A percentile compares a stretch with the other conserved stretches of the same genome.
Conservation (phyloP, 2,888 invertebrate species). For the Resseliella maxima region DNA sequence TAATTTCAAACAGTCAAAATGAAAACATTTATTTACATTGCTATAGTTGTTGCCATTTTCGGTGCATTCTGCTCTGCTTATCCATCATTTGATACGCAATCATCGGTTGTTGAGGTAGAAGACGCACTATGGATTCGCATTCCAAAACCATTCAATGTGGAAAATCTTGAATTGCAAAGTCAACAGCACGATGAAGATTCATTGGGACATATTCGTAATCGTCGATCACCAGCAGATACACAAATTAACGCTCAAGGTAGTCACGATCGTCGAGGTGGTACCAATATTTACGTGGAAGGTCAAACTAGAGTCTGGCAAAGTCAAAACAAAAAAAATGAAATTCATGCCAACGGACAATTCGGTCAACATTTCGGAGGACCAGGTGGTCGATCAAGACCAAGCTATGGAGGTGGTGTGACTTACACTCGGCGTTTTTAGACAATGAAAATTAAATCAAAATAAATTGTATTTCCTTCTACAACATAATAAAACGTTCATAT, state of each 20-base stretch:
- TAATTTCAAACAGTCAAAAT: too few species aligned
- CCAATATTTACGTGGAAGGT: slow-evolving; percentile 56
- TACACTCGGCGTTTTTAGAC: slow-evolving; percentile 61
- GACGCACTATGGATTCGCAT: not conserved
- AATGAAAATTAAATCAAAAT: too few species aligned
- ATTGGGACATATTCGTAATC: not conserved
- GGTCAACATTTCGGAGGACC: slow-evolving; percentile 58
- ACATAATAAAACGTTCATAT: too few species aligned
- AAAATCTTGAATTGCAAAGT: not conserved
- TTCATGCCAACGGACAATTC: slow-evolving; percentile 57
- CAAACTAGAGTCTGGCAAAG: slow-evolving; percentile 56
- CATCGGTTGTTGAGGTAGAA: not conserved
- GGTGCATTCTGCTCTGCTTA: not conserved
- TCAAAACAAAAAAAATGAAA: slow-evolving; percentile 54
- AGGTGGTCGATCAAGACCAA: slow-evolving; percentile 64
- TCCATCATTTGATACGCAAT: not conserved
- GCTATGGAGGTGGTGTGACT: slow-evolving; percentile 64
- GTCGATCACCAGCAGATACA: not conserved
- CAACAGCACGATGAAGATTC: not conserved
- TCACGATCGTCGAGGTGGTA: slow-evolving; percentile 52
- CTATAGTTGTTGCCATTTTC: not conserved
- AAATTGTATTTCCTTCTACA: not conserved
- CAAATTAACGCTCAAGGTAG: slow-evolving; percentile 34
- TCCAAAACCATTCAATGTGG: not conserved
- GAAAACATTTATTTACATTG: not conserved